Conservation (phyloP, 92 coral and sea anemone genomes). For the Siderastrea siderea region DNA sequence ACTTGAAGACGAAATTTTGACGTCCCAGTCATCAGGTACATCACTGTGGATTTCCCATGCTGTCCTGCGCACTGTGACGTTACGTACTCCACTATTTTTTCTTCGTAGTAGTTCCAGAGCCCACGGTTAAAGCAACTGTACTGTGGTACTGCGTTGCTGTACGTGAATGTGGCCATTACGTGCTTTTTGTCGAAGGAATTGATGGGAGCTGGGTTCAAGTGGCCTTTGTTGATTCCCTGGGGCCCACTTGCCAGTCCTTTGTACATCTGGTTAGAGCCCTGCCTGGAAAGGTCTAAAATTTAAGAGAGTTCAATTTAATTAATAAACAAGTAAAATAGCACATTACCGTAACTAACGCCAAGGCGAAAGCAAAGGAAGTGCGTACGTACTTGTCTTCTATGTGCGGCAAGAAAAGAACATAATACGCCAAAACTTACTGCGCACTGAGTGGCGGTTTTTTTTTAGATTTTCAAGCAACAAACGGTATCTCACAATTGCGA, state of each 20-base stretch:
- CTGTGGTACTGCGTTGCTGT: conserved; percentile 62
- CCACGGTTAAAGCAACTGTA: conserved; percentile 4
- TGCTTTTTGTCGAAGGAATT: conserved; percentile 28
- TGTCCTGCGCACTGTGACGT: neutral
- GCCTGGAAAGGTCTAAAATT: neutral
- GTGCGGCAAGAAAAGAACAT: too few relatives aligned
- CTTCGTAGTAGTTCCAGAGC: conserved; percentile 15
- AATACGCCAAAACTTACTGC: too few relatives aligned
- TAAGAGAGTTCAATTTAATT: too few relatives aligned
- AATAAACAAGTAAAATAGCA: too few relatives aligned
- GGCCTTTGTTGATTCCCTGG: conserved; percentile 23
- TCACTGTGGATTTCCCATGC: neutral
- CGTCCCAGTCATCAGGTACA: conserved; percentile 54
- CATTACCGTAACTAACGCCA: too few relatives aligned
- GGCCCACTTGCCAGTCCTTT: neutral
- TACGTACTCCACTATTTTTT: neutral
- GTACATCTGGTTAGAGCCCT: neutral
- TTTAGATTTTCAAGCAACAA: too few relatives aligned
- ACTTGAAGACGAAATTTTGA: conserved; percentile 29
- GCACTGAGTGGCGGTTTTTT: too few relatives aligned
- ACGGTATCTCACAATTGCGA: too few relatives aligned
- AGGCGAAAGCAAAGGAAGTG: too few relatives aligned
- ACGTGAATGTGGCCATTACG: conserved; percentile 36
- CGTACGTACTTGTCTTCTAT: too few relatives aligned
- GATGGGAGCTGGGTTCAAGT: conserved; percentile 25